Evolutionary conservation across 1,140 invertebrate species (phyloP).

Genomic region (Cyphomyrmex costatus): DNA sequence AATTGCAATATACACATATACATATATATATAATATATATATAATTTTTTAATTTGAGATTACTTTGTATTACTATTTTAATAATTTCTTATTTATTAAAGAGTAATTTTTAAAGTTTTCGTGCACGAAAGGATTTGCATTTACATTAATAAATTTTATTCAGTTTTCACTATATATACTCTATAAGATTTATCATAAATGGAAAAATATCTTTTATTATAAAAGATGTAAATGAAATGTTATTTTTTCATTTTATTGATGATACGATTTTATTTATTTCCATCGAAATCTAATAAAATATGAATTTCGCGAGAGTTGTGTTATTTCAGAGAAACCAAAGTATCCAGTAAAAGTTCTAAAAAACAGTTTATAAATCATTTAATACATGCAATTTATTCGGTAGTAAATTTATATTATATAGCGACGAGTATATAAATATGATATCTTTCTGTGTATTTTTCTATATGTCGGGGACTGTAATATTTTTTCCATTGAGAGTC

Average conservation of each 20-base stretch:
- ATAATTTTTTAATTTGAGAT: slow-evolving; percentile 3
- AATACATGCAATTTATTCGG: not conserved
- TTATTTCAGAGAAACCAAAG: not conserved
- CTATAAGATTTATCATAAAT: slow-evolving; percentile 9
- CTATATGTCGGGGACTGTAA: slow-evolving; percentile 18
- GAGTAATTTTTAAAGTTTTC: not conserved
- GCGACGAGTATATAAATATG: not conserved
- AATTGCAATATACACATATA: not conserved
- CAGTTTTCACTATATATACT: not conserved
- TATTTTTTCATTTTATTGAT: not conserved
- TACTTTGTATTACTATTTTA: not conserved
- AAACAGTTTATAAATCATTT: not conserved
- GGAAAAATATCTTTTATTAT: slow-evolving; percentile 18
- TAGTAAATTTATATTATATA: not conserved
- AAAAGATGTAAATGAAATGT: slow-evolving; percentile 1
- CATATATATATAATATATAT: not conserved
- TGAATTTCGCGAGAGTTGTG: not conserved
- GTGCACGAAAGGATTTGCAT: not conserved
- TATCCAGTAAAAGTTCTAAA: not conserved
- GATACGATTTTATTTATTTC: not conserved
- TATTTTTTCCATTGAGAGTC: slow-evolving; percentile 31
- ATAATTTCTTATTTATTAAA: not conserved
- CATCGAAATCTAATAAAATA: not conserved
- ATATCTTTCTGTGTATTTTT: slow-evolving; percentile 3
- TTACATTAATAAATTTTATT: not conserved